Conservation (phyloP, 1,140 invertebrate genomes). For the Formica selysi region DNA sequence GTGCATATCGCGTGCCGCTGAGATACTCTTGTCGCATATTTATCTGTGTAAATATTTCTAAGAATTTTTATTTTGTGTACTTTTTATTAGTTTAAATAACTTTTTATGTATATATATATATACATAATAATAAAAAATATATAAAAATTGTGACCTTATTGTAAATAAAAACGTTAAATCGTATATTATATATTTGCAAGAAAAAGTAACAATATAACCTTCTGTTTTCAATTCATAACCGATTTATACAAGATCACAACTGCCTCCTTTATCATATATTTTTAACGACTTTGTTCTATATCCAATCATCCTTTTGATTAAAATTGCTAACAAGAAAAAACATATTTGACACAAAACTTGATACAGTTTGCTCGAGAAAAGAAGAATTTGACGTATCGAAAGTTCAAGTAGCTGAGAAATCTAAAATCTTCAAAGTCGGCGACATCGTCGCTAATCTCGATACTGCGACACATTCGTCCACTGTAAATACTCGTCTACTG, state of each 20-base stretch:
- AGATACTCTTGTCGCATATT: slow-evolving; percentile 6
- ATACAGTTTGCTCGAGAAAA: background rate
- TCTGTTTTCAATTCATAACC: background rate
- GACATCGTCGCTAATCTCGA: slow-evolving; percentile 42
- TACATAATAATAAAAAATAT: background rate
- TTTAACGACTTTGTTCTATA: background rate
- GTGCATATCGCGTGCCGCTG: slow-evolving; percentile 12
- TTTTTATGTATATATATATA: background rate
- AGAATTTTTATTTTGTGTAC: background rate
- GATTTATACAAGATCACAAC: background rate
- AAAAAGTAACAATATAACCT: background rate
- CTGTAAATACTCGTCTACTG: slow-evolving; percentile 41
- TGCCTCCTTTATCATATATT: background rate
- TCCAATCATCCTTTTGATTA: background rate
- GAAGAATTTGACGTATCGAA: slow-evolving; percentile 38
- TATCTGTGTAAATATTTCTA: slow-evolving; percentile 38
- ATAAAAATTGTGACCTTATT: background rate
- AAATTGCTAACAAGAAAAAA: background rate
- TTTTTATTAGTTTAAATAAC: background rate
- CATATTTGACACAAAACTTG: background rate
- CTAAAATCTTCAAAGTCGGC: slow-evolving; percentile 2
- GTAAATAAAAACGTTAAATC: background rate
- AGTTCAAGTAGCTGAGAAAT: slow-evolving; percentile 25
- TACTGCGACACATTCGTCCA: slow-evolving; percentile 47
- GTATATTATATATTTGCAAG: background rate